Evolutionary conservation across 2,113 vertebrate species (phyloP).

Genomic region (Sinocyclocheilus anophthalmus): DNA sequence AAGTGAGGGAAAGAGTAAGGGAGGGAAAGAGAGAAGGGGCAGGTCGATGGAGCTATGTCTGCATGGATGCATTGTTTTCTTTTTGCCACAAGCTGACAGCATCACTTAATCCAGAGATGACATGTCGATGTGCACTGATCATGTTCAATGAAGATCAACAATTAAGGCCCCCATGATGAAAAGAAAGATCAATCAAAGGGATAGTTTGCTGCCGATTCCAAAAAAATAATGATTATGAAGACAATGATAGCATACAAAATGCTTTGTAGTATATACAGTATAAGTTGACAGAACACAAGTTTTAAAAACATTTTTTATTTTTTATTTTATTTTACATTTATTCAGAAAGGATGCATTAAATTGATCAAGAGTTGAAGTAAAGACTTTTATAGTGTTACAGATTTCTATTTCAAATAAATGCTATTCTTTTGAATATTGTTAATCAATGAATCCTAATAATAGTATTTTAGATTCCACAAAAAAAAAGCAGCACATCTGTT

Average conservation of each 20-base stretch:
- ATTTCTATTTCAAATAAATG: no score
- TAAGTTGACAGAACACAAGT: not conserved
- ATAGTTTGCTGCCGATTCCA: constrained; percentile 1
- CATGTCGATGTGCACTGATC: constrained; percentile 49
- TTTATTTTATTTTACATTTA: no score
- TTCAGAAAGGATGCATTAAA: no score
- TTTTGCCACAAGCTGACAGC: constrained; percentile 50
- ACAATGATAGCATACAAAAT: not conserved
- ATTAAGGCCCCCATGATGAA: constrained; percentile 56
- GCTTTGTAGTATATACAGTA: not conserved
- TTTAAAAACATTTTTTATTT: no score
- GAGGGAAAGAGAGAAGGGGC: constrained; percentile 23
- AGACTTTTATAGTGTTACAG: no score
- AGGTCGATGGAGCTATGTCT: constrained; percentile 54
- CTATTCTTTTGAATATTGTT: no score
- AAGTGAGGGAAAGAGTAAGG: not conserved
- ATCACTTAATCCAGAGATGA: constrained; percentile 51
- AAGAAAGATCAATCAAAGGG: constrained; percentile 50
- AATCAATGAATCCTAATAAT: no score
- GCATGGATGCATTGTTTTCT: constrained; percentile 57
- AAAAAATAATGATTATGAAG: not conserved
- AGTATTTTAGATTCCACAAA: no score
- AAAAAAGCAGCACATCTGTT: no score
- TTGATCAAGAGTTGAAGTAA: no score
- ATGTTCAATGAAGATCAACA: constrained; percentile 55